Evolutionary conservation across 2,797 vertebrate genomes (phyloP), one percentile per base, ranked within the genome.

Genomic region (Siniperca undulata): DNA sequence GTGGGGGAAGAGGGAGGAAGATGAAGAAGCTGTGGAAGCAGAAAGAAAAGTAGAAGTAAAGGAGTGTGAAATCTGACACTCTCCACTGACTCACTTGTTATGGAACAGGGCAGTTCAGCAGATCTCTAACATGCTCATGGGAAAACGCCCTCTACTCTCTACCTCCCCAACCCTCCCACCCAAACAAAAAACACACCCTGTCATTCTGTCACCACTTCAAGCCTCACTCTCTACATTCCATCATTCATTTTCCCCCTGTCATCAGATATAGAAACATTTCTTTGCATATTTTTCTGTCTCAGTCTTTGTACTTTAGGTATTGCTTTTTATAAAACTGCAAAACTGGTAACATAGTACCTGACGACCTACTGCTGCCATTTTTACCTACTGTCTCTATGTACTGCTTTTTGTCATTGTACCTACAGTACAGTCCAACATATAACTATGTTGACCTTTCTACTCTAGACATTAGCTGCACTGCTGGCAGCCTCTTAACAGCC

Each of bases 41-140:
- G 71, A 83, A 77, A 58, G 74, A 71, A 83, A 88, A 86, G 70
- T 70, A 86, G 34, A 83, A 82, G 84, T 78, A n/a, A 68, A 87
- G 53, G 48, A 72, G 87, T 87, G 89, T 90, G 89, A 92, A 84
- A 91, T 91, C 14, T 91, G 90, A 90, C 92, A 86, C 91, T 78
- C 13, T 53, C 44, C 14, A 58, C 84, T 85, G 83, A 92, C 80
- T 88, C 78, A 68, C 71, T 82, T 65, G 75, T 84, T 83, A 55
- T 77, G 83, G 80, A 85, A 87, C 67, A 65, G 60, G 65, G 61
- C 38, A 34, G 74, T 64, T 88, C 65, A 69, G 87, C 78, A 22
- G 69, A 83, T 84, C 64, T 88, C 38, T 82, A 4, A 86, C 89
- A 86, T 65, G 70, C 30, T 87, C 16, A 59, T 87, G 87, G 67